phyloP scores from a whole-genome alignment of 1,140 invertebrate species.

The Aphelinus atriplicis region DNA sequence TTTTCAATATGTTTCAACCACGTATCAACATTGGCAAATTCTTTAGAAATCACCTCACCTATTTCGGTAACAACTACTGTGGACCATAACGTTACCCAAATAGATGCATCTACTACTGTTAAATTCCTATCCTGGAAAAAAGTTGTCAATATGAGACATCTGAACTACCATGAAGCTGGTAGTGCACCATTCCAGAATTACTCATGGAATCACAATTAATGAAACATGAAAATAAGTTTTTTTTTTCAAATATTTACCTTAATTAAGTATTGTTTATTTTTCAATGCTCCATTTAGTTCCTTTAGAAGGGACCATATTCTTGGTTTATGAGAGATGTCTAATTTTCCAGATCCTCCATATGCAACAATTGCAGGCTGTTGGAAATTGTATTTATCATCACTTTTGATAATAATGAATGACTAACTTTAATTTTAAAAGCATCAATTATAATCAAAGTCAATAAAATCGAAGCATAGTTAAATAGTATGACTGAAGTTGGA shows the following conservation, averaged over 20 bases:
- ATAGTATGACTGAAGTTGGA: no score
- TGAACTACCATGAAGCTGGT: slow-evolving; percentile 8
- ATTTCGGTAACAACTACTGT: slow-evolving; percentile 62
- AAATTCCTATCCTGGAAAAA: slow-evolving; percentile 56
- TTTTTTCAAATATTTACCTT: slow-evolving; percentile 44
- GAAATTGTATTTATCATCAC: slow-evolving; percentile 39
- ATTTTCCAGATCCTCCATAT: slow-evolving; percentile 51
- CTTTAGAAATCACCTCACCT: slow-evolving; percentile 60
- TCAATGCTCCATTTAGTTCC: slow-evolving; percentile 54
- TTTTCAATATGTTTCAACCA: slow-evolving; percentile 68
- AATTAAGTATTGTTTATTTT: slow-evolving; percentile 61
- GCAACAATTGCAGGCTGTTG: slow-evolving; percentile 57
- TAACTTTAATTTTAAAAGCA: slow-evolving; percentile 4
- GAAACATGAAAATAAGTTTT: slow-evolving; percentile 28
- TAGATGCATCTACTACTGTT: slow-evolving; percentile 71
- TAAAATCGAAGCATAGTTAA: no score
- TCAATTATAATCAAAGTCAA: neutral
- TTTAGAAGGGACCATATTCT: slow-evolving; percentile 57
- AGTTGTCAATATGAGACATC: neutral
- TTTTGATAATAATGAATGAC: neutral
- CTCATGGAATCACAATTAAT: slow-evolving; percentile 5
- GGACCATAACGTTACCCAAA: slow-evolving; percentile 75
- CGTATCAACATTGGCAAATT: slow-evolving; percentile 60
- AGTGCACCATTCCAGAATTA: no score
- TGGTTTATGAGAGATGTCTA: slow-evolving; percentile 52